A percentile compares a stretch with the other conserved stretches of the same genome.
These are phyloP conservation scores for Hozukius guyotensis DNA, from an alignment of 2,797 vertebrate genomes.

Conservation along the genomic window DNA sequence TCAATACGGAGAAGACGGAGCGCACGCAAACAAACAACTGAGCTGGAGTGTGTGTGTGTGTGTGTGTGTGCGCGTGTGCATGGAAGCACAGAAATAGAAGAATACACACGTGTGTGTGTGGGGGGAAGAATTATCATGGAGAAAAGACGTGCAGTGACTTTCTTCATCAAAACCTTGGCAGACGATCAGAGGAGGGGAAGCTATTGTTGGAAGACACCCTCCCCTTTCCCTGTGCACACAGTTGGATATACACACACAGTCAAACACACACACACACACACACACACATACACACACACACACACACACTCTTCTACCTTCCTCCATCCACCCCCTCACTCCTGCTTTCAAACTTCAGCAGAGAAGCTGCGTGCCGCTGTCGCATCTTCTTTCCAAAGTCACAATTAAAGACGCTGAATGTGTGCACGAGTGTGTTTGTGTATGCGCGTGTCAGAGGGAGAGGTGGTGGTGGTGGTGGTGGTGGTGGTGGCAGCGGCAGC, in stretches of 20 bases:
- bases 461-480: not conserved
- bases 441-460: not conserved
- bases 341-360: constrained; percentile 68
- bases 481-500: constrained; percentile 38
- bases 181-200: constrained; percentile 79
- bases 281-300: constrained; percentile 14
- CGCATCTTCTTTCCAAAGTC: constrained; percentile 79
- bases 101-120: constrained; percentile 42
- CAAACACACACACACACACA: constrained; percentile 15
- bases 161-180: constrained; percentile 87
- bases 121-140: constrained; percentile 76
- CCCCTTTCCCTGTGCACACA: constrained; percentile 62
- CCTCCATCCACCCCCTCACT: constrained; percentile 48
- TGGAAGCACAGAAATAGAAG: constrained; percentile 65
- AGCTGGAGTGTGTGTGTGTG: constrained; percentile 41
- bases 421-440: constrained; percentile 12
- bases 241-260: constrained; percentile 32
- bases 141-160: constrained; percentile 80
- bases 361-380: constrained; percentile 59
- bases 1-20: constrained; percentile 75
- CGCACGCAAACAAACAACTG: constrained; percentile 72
- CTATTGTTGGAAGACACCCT: constrained; percentile 79
- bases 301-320: constrained; percentile 34
- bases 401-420: constrained; percentile 74
- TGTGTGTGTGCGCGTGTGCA: constrained; percentile 18